Evolutionary conservation across 2,113 vertebrate species (phyloP).

Genomic region (Manacus vitellinus): DNA sequence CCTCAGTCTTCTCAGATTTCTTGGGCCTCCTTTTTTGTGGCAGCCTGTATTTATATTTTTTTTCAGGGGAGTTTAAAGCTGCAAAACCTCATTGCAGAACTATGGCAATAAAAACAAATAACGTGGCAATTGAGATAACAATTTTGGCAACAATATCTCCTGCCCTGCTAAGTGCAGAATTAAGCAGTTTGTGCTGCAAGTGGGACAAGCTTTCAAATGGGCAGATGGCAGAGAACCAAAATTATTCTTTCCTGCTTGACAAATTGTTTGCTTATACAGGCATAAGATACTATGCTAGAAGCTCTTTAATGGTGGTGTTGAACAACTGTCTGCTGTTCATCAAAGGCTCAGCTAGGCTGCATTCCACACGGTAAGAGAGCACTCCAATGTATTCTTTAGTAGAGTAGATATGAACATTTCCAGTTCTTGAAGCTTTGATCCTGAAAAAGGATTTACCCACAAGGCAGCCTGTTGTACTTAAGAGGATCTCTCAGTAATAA

Average conservation of each 20-base stretch:
- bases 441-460: not conserved
- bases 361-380: not conserved
- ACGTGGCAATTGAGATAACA: not conserved
- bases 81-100: constrained; percentile 22
- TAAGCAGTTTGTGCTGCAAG: not conserved
- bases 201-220: not conserved
- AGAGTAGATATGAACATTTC: not conserved
- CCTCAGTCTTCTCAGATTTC: not conserved
- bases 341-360: not conserved
- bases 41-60: not conserved
- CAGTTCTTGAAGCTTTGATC: not conserved
- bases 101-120: constrained; percentile 45
- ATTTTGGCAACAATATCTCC: constrained; percentile 14
- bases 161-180: constrained; percentile 3
- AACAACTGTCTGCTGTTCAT: constrained; percentile 45
- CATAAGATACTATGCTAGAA: constrained; percentile 3
- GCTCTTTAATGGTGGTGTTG: not conserved
- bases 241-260: constrained; percentile 14
- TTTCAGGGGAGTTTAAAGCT: not conserved
- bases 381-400: not conserved
- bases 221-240: constrained; percentile 19
- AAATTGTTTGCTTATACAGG: constrained; percentile 51
- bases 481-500: not conserved
- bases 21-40: not conserved
- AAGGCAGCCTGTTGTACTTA: not conserved